phyloP scores from a whole-genome alignment of 2,888 invertebrate genomes.

The Sepiola atlantica region DNA sequence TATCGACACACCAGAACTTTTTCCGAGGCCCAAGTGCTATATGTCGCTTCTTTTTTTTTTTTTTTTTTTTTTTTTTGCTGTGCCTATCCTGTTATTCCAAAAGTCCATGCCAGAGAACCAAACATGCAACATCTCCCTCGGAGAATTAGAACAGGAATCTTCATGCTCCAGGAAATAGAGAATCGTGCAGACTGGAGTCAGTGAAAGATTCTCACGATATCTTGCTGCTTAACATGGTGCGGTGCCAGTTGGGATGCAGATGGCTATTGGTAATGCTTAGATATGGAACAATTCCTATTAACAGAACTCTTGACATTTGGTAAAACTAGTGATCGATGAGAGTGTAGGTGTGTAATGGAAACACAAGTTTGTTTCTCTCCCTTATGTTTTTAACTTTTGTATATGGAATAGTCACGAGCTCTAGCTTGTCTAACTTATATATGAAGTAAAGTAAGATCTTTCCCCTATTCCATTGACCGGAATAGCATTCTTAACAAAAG shows the following conservation, averaged over 20 bases:
- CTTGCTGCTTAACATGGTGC: not conserved
- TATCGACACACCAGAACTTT: not conserved
- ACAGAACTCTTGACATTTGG: not conserved
- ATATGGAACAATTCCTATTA: not conserved
- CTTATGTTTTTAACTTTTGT: not conserved
- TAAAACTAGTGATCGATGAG: not conserved
- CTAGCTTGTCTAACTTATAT: not conserved
- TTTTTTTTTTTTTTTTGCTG: not conserved
- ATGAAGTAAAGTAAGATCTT: too few relatives aligned
- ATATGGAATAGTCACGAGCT: not conserved
- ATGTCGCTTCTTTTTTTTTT: not conserved
- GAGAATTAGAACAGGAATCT: slow-evolving; percentile 32
- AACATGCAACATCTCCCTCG: slow-evolving; percentile 13
- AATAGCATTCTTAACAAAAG: too few relatives aligned
- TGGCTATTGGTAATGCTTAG: not conserved
- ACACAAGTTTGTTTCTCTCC: not conserved
- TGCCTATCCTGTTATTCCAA: slow-evolving; percentile 32
- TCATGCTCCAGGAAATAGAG: not conserved
- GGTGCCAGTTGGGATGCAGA: not conserved
- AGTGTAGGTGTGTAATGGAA: not conserved
- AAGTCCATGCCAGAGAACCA: not conserved
- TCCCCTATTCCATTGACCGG: too few relatives aligned
- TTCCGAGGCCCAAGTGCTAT: not conserved
- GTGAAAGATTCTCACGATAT: slow-evolving; percentile 22
- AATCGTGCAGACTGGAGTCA: not conserved